These are phyloP conservation scores for Rhagium mordax DNA, from an alignment of 2,888 invertebrate genomes.

Conservation along the genomic window DNA sequence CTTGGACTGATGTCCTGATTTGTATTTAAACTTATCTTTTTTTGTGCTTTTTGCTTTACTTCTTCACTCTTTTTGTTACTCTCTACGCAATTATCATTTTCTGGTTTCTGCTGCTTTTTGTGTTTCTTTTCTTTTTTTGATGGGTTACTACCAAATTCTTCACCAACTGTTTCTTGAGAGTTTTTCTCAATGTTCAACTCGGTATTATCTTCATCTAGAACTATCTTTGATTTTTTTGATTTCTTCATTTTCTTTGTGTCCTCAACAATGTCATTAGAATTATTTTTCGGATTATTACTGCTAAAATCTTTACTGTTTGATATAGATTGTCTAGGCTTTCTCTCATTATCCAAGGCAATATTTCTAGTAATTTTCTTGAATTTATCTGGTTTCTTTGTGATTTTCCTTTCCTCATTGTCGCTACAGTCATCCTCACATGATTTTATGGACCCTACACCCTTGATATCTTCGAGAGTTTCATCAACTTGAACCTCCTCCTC, in stretches of 20 bases:
- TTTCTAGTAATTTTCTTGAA: not conserved
- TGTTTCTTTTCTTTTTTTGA: not conserved
- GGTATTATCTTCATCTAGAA: no score
- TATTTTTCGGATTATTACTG: not conserved
- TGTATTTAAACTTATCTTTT: not conserved
- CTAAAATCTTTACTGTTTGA: not conserved
- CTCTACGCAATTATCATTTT: no score
- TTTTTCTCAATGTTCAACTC: no score
- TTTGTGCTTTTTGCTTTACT: no score
- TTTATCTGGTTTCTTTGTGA: not conserved
- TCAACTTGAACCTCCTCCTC: not conserved
- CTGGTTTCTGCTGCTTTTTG: constrained; percentile 7
- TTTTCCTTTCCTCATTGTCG: not conserved
- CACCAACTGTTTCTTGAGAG: no score
- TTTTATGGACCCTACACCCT: no score
- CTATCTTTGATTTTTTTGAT: no score
- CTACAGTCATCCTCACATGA: no score
- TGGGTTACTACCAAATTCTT: not conserved
- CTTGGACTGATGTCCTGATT: not conserved
- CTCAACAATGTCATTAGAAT: no score
- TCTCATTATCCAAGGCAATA: not conserved
- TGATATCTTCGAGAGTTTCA: not conserved
- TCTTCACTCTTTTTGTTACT: no score
- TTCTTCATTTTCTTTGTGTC: no score
- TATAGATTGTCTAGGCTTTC: not conserved